Evolutionary conservation across 2,113 vertebrate genomes (phyloP), one percentile per base, ranked within the genome.

Genomic region (Rhegmatorhina hoffmannsi): DNA sequence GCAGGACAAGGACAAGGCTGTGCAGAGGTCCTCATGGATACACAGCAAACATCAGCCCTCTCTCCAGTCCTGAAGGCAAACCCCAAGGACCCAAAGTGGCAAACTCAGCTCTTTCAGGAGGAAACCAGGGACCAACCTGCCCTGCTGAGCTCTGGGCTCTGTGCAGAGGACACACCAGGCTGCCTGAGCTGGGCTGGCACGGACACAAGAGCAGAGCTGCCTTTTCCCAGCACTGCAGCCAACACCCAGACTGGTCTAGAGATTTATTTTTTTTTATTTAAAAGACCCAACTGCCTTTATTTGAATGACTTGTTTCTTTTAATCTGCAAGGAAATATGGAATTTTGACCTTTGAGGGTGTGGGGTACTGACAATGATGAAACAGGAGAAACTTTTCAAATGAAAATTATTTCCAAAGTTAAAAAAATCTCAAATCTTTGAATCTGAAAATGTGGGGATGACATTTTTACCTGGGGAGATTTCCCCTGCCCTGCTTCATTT

Each of bases 401-500:
- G 2, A 68, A 85, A 94, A 76, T 26, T 16, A 31, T 64, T 75
- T 90, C 34, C 5, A 64, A 79, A 79, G 33, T 18, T 16, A 43
- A 82, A 55, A 55, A 73, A 59, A 58, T 50, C 19, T 85, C 34
- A 66, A 9, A 3, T 25, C 31, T 76, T 72, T 83, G 63, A 58
- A n/a, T n/a, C 25, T 52, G 74, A 67, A 76, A 59, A 79, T 24
- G 64, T 0, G 0, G 21, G 40, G 83, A 36, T 52, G 26, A 40
- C 49, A 40, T 17, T 53, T 73, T 46, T 43, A 33, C 40, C 38
- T 47, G n/a, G 14, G 52, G 43, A 70, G 6, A 18, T 56, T 52
- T 64, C 38, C 34, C 28, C 10, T 1, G 0, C 24, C 24, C 1
- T 2, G 1, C 29, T 52, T 68, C 2, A 1, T 87, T 94, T 76